phyloP scores from a whole-genome alignment of 2,888 invertebrate genomes.

The Eucera pruinosa region DNA sequence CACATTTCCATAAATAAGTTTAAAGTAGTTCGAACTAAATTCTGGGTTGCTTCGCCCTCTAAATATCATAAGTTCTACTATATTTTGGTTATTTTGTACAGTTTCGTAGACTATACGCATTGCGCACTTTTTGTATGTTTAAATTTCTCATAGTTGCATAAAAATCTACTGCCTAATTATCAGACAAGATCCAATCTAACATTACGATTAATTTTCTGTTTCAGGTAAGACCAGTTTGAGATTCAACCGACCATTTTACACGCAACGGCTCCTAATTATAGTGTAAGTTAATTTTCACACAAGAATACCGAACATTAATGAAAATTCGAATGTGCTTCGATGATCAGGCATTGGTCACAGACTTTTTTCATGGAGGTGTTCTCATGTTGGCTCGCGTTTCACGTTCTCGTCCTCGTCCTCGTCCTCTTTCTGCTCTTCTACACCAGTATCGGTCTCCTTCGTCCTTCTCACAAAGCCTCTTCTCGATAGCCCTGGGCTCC shows the following conservation, averaged over 20 bases:
- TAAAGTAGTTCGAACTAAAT: too few species aligned
- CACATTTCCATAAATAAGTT: too few species aligned
- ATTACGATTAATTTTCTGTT: conserved; percentile 49
- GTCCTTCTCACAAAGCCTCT: conserved; percentile 46
- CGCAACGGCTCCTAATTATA: neutral
- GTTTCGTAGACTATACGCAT: too few species aligned
- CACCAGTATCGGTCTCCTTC: conserved; percentile 23
- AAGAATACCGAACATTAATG: too few species aligned
- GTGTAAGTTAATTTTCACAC: conserved; percentile 36
- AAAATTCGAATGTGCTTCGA: conserved; percentile 23
- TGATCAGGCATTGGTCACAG: conserved; percentile 20
- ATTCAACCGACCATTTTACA: neutral
- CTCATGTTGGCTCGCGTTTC: conserved; percentile 68
- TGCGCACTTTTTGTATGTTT: too few species aligned
- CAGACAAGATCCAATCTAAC: too few species aligned
- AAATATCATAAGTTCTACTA: neutral
- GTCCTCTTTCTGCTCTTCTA: conserved; percentile 24
- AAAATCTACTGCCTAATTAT: too few species aligned
- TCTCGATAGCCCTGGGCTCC: conserved; percentile 44
- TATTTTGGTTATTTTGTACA: too few species aligned
- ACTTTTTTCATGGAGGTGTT: conserved; percentile 52
- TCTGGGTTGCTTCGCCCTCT: too few species aligned
- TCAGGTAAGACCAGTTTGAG: conserved; percentile 58
- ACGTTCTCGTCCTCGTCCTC: conserved; percentile 43
- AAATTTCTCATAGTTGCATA: too few species aligned